Evolutionary conservation across 2,113 vertebrate species (phyloP).

Genomic region (Clupea harengus): DNA sequence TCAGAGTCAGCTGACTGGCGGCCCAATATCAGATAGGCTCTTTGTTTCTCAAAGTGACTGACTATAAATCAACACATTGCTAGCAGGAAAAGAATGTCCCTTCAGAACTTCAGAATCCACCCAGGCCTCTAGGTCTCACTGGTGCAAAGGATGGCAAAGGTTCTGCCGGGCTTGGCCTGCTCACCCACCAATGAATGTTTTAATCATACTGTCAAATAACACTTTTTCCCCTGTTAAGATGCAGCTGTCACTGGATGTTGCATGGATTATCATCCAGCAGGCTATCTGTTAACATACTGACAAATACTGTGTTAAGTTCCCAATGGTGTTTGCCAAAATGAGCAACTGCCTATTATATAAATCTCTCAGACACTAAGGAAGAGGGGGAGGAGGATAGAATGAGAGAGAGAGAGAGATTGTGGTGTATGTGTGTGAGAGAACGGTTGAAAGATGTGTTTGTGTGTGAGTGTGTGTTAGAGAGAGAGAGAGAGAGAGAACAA

Average conservation of each 20-base stretch:
- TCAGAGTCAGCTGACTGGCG: too few species aligned
- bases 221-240: not conserved
- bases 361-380: not conserved
- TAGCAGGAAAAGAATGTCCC: not conserved
- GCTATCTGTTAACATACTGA: not conserved
- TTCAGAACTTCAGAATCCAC: not conserved
- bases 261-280: not conserved
- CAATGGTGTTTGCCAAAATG: not conserved
- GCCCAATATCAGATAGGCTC: too few species aligned
- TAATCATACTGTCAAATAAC: not conserved
- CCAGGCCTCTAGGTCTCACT: not conserved
- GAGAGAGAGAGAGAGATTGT: not conserved
- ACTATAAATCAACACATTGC: too few species aligned
- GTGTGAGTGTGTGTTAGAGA: not conserved
- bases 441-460: not conserved
- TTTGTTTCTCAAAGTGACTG: too few species aligned
- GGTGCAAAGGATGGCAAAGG: not conserved
- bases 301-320: not conserved
- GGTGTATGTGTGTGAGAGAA: not conserved
- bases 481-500: not conserved
- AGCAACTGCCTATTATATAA: constrained; percentile 3
- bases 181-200: too few species aligned
- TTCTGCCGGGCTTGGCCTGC: not conserved
- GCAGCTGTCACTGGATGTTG: not conserved
- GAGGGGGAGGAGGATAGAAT: not conserved